Conservation (phyloP, 2,888 invertebrate species). For the Diplazon laetatorius region DNA sequence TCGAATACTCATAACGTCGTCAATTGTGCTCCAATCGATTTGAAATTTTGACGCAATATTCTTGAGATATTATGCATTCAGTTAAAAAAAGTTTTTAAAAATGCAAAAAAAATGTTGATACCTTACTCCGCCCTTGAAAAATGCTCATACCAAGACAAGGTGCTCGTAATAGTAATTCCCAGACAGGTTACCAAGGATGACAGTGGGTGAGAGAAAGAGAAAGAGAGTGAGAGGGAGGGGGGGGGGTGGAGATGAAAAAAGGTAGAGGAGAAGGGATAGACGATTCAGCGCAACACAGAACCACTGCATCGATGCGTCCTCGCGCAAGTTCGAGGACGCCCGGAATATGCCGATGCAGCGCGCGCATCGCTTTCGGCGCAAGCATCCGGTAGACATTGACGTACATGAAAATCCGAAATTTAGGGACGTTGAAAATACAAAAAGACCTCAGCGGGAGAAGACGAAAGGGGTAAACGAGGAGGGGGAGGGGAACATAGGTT, state of each 20-base stretch:
- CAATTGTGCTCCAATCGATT: too few species aligned
- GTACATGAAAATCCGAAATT: constrained; percentile 10
- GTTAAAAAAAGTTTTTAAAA: too few species aligned
- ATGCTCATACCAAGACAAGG: too few species aligned
- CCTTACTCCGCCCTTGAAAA: too few species aligned
- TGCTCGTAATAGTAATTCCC: too few species aligned
- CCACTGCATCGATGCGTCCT: constrained; percentile 49
- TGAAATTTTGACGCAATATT: too few species aligned
- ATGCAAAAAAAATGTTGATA: too few species aligned
- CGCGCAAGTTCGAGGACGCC: constrained; percentile 50
- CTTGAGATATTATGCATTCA: too few species aligned
- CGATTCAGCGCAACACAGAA: constrained; percentile 3
- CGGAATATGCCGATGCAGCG: neutral
- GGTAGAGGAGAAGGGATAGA: neutral
- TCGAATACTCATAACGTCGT: too few species aligned
- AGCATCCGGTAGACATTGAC: neutral
- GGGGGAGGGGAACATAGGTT: constrained; percentile 44
- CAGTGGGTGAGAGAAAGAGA: neutral
- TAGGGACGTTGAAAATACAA: neutral
- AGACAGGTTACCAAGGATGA: too few species aligned
- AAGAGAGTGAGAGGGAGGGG: too few species aligned
- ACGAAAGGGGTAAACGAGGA: neutral
- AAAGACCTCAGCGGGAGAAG: too few species aligned
- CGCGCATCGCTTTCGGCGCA: neutral
- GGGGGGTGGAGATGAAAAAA: neutral